Evolutionary conservation across 2,113 vertebrate genomes (phyloP), one percentile per base, ranked within the genome.

Genomic region (Glaucomys volans): DNA sequence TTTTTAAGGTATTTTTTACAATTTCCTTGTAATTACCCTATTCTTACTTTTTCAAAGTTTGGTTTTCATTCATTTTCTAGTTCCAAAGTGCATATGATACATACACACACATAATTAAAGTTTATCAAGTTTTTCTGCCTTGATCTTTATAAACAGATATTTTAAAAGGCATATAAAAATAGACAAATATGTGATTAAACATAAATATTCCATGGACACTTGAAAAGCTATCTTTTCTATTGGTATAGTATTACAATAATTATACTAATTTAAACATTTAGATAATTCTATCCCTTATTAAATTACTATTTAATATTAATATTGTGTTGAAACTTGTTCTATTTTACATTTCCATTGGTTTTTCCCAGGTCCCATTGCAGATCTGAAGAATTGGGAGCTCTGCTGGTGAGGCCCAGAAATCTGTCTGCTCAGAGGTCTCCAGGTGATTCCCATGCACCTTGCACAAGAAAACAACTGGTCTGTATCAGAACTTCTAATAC

Each of bases 241-340:
- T 81, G 87, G 22, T 66, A 52, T n/a, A 76, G 2, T 66, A 42
- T 52, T 66, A 77, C 17, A 50, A 66, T 42, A 52, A 52, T 87
- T 26, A 64, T 95, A 42, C 37, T 75, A 52, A 74, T 72, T 91
- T 67, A 92, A 91, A 82, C 93, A 90, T 79, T 90, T 93, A 71
- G 7, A 64, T 87, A 83, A 52, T 37, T 82, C 86, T 30, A 83
- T 59, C 8, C 12, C 26, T 69, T 64, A 82, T 59, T 47, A 66
- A 71, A 83, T 72, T 90, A 40, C 54, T 82, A 69, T 87, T 90
- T 64, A 81, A 82, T 50, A 77, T 57, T 2, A 79, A 82, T 28
- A 44, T 62, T 71, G n/a, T 66, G 26, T n/a, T 91, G 37, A 95
- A 76, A 82, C 62, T 37, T 92, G 47, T 37, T 90, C 42, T 82